Conservation (phyloP, 2,797 vertebrate genomes). For the Cephalopachus bancanus region DNA sequence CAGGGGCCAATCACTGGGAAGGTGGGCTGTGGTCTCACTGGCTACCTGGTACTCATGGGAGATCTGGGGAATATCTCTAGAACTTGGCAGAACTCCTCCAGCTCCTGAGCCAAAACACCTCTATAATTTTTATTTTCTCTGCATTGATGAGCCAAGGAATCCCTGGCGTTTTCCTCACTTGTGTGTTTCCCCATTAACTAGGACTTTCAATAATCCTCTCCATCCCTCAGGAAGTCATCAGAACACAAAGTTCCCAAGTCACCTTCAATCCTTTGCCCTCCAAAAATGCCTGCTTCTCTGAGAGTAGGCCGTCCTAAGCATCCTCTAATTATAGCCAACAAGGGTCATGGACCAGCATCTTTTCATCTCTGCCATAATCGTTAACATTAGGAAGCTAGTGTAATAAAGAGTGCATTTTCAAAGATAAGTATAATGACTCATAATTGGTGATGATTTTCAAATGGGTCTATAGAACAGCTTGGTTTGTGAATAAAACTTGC, state of each 20-base stretch:
- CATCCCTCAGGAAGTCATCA: not conserved
- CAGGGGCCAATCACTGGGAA: not conserved
- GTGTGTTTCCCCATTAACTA: not conserved
- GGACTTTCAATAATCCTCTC: not conserved
- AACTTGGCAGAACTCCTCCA: slow-evolving; percentile 15
- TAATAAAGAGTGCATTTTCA: slow-evolving; percentile 16
- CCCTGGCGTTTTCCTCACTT: not conserved
- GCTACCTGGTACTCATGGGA: not conserved
- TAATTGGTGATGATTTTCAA: not conserved
- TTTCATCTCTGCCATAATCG: slow-evolving; percentile 19
- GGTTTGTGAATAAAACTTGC: not conserved
- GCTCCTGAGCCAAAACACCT: slow-evolving; percentile 59
- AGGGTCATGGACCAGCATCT: not conserved
- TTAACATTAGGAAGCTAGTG: not conserved
- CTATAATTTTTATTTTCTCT: not conserved
- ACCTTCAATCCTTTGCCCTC: not conserved
- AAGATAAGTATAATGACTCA: not conserved
- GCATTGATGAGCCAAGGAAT: slow-evolving; percentile 41
- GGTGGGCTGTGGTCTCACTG: not conserved
- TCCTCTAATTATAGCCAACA: not conserved
- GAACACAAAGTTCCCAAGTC: not conserved
- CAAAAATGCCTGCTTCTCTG: not conserved
- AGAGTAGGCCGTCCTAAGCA: not conserved
- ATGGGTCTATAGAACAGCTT: not conserved
- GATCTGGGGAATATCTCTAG: not conserved